phyloP scores from a whole-genome alignment of 2,888 invertebrate genomes.

The Drosophila helvetica region DNA sequence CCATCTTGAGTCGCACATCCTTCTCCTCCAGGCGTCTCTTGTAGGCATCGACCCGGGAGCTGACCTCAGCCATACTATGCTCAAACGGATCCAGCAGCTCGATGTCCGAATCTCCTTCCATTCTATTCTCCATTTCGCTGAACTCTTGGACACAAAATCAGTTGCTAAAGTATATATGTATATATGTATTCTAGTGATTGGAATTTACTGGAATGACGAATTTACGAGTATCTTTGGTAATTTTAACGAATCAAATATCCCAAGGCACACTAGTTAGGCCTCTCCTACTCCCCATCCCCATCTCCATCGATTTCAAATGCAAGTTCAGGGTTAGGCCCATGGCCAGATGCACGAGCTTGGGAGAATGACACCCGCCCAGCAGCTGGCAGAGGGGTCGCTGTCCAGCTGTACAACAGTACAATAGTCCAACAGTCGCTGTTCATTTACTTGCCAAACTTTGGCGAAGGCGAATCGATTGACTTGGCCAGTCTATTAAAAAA shows the following conservation, averaged over 20 bases:
- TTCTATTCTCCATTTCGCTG: not conserved
- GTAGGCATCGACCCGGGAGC: conserved; percentile 33
- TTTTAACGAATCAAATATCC: not conserved
- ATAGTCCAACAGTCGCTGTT: conserved; percentile 54
- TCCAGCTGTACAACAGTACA: not conserved
- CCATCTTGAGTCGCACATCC: not conserved
- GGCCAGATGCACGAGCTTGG: conserved; percentile 47
- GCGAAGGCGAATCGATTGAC: conserved; percentile 14
- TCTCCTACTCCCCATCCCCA: not conserved
- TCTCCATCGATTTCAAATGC: conserved; percentile 69
- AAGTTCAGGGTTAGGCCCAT: conserved; percentile 66
- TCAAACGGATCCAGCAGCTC: conserved; percentile 10
- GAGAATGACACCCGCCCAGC: conserved; percentile 54
- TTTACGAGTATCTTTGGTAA: not conserved
- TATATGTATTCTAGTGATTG: not conserved
- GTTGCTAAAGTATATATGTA: not conserved
- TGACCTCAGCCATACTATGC: conserved; percentile 43
- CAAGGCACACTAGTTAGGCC: conserved; percentile 13
- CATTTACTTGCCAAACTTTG: conserved; percentile 58
- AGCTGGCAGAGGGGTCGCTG: conserved; percentile 40
- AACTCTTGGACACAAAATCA: no score
- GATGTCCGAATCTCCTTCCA: not conserved
- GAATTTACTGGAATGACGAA: not conserved
- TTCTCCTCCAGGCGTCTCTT: conserved; percentile 6
- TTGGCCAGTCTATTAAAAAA: not conserved